Percentiles rank a stretch among this genome's conserved stretches.
Evolutionary conservation across 2,113 vertebrate species (phyloP).

Genomic region (Lanius collurio): DNA sequence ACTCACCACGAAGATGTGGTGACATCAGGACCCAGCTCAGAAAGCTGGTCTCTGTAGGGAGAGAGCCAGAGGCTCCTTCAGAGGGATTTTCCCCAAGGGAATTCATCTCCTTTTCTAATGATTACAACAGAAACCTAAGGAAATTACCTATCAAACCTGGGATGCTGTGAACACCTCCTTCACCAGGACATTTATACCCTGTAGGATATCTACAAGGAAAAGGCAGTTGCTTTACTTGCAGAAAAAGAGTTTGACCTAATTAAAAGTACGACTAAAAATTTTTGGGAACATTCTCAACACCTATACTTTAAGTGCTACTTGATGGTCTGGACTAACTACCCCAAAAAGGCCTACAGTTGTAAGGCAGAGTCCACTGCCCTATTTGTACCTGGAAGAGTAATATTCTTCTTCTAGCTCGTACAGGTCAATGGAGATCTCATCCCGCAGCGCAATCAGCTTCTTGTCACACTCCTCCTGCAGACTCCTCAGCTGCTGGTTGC

Average conservation of each 20-base stretch:
- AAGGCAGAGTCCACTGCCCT: slow-evolving; percentile 68
- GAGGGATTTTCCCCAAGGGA: background rate
- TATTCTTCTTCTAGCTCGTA: slow-evolving; percentile 99
- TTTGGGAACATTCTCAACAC: background rate
- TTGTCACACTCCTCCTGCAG: slow-evolving; percentile 97
- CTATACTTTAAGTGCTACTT: background rate
- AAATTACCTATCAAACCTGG: background rate
- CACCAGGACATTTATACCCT: background rate
- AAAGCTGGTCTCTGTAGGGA: background rate
- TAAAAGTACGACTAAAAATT: background rate
- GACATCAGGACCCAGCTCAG: background rate
- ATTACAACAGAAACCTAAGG: background rate
- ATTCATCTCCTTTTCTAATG: background rate
- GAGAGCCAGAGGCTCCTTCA: background rate
- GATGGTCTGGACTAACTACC: background rate
- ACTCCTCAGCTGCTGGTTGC: slow-evolving; percentile 89
- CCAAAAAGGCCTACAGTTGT: background rate
- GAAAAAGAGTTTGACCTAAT: background rate
- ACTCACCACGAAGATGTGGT: background rate
- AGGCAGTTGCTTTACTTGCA: background rate
- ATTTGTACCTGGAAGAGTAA: slow-evolving; percentile 99
- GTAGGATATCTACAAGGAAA: background rate
- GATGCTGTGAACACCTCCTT: background rate
- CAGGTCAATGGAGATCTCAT: slow-evolving; percentile 97
- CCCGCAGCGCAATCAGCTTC: slow-evolving; percentile 89